Percentiles rank a stretch among this genome's conserved stretches.
Conservation (phyloP, 1,140 invertebrate species). For the Drosophila lini region DNA sequence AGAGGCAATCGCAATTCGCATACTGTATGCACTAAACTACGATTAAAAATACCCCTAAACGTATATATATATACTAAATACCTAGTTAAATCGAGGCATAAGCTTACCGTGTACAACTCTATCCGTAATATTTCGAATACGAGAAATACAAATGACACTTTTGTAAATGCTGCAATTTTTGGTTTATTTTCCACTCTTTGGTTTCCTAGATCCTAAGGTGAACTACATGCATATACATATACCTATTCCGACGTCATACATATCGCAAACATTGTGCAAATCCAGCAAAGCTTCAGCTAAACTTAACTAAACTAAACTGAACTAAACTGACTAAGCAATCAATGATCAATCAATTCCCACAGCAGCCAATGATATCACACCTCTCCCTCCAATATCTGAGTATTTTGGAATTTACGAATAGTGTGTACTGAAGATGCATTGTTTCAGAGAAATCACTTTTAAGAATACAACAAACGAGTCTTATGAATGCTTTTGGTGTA, state of each 20-base stretch:
- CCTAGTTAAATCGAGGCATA: conserved; percentile 52
- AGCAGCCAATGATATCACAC: conserved; percentile 32
- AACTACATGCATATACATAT: conserved; percentile 46
- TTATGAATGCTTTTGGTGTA: conserved; percentile 84
- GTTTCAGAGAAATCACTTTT: conserved; percentile 40
- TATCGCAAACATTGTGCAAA: conserved; percentile 75
- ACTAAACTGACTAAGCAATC: conserved; percentile 31
- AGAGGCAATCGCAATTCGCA: conserved; percentile 73
- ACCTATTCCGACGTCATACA: conserved; percentile 71
- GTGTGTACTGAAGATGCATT: conserved; percentile 31
- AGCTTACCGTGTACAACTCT: conserved; percentile 67
- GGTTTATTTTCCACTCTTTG: conserved; percentile 45
- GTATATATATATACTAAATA: conserved; percentile 42
- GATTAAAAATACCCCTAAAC: conserved; percentile 62
- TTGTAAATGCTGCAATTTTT: conserved; percentile 61
- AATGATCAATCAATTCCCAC: conserved; percentile 48
- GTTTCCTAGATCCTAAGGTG: conserved; percentile 56
- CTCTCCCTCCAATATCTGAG: conserved; percentile 52
- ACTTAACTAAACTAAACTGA: conserved; percentile 1
- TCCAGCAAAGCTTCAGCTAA: conserved; percentile 47
- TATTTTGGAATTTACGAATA: conserved; percentile 60
- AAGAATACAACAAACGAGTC: conserved; percentile 75
- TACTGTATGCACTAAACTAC: conserved; percentile 76
- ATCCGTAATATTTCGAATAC: conserved; percentile 55
- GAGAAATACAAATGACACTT: conserved; percentile 72